Percentiles rank a stretch among this genome's conserved stretches.
These are phyloP conservation scores for Rotaria magnacalcarata DNA, from an alignment of 2,888 invertebrate species.

Conservation along the genomic window DNA sequence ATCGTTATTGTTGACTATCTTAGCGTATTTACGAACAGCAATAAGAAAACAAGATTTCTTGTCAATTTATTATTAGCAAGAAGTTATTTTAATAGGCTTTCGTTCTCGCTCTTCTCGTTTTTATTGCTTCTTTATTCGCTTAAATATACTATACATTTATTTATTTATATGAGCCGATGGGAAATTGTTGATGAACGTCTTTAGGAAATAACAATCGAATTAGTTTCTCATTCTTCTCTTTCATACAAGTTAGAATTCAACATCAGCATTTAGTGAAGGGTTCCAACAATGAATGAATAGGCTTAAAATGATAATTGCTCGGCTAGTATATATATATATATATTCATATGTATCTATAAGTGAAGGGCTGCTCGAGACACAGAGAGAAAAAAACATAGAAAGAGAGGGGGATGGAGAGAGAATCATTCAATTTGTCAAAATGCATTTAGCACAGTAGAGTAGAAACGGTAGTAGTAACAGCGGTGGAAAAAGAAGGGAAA, in stretches of 20 bases:
- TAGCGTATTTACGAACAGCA: background rate
- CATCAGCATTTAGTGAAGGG: background rate
- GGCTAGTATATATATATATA: background rate
- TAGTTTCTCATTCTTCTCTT: background rate
- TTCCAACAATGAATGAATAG: background rate
- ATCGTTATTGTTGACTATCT: background rate
- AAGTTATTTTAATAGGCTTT: background rate
- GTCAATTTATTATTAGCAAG: background rate
- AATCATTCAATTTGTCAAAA: constrained; percentile 8
- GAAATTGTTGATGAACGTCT: background rate
- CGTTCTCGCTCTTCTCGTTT: background rate
- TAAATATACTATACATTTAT: background rate
- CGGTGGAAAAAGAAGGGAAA: constrained; percentile 14
- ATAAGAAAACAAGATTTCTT: background rate
- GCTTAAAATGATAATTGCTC: constrained; percentile 1
- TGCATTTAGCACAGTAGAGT: background rate
- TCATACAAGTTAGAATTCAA: background rate
- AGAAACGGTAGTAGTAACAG: background rate
- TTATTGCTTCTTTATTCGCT: background rate
- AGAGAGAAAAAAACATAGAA: background rate
- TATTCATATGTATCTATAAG: background rate
- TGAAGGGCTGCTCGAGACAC: background rate
- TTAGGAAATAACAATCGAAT: constrained; percentile 1
- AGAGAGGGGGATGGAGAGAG: background rate
- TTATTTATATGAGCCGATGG: constrained; percentile 1